Evolutionary conservation across 2,888 invertebrate genomes (phyloP), one percentile per base, ranked within the genome.

Genomic region (Taphrorychus bicolor): DNA sequence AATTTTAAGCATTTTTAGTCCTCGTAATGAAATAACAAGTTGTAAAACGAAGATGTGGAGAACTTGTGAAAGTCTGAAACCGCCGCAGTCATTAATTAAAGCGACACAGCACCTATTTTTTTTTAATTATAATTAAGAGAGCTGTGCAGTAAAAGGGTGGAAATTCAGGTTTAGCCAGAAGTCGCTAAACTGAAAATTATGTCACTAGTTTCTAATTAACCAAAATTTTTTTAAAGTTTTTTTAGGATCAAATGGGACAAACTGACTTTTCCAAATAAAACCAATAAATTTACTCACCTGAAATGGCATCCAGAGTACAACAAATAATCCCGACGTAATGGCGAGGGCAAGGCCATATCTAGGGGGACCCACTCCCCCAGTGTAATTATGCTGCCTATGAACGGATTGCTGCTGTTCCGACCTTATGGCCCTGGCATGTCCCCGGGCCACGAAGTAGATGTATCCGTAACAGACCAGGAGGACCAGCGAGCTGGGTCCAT

Each of bases 261-360:
- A 40, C 48, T n/a, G 3, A 32, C 1, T 11, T 1, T 32, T 32
- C n/a, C n/a, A 24, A 32, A 42, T 22, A 66, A 19, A 5, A 32
- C 32, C 7, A 7, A 32, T 11, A 5, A 45, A 17, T 57, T 41
- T 41, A 19, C 73, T 80, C 69, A 87, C 85, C 82, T 87, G 87
- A 77, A 88, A 87, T 2, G 89, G 89, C 71, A 87, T 78, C 88
- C 88, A 89, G 19, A 87, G 80, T 9, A 83, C 78, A 60, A 88
- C 81, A 76, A 89, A 88, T 65, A 86, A 84, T 45, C 88, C 87
- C 9, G 88, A 84, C n/a, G 88, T 87, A 66, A 87, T 83, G 3
- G 87, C 87, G 65, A 89, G 79, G 0, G 88, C 88, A 70, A 87
- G 83, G 16, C 88, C 87, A 76, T 88, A 89, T 60, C 87, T 83